These are phyloP conservation scores for Eupithecia vulgata DNA, from an alignment of 2,888 invertebrate species.

Conservation along the genomic window DNA sequence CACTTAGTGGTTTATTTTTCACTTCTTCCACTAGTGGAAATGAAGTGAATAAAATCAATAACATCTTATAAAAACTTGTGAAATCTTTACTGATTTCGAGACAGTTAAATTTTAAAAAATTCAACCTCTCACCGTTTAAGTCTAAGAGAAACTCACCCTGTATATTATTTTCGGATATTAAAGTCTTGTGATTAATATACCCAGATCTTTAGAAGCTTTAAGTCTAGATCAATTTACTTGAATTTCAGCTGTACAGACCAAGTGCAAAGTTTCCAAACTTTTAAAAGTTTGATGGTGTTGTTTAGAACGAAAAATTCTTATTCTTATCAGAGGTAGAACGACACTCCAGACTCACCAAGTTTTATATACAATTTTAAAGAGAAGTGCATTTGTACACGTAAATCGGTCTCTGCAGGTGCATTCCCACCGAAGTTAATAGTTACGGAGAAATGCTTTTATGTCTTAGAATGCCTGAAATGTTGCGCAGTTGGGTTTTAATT, in stretches of 20 bases:
- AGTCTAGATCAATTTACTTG: background rate
- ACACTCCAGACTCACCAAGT: constrained; percentile 35
- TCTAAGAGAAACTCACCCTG: too few relatives aligned
- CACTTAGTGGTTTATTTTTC: too few relatives aligned
- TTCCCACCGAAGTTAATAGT: constrained; percentile 56
- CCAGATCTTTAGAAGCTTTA: background rate
- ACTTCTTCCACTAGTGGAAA: too few relatives aligned
- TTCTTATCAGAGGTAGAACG: constrained; percentile 32
- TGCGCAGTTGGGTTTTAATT: background rate
- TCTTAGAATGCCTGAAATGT: constrained; percentile 14
- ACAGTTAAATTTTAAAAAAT: too few relatives aligned
- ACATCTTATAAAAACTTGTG: too few relatives aligned
- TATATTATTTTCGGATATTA: background rate
- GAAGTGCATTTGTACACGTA: constrained; percentile 56
- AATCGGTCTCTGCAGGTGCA: constrained; percentile 67
- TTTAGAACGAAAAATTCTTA: constrained; percentile 29
- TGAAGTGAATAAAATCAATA: too few relatives aligned
- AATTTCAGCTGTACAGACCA: background rate
- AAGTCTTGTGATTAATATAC: background rate
- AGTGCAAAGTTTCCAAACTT: constrained; percentile 12
- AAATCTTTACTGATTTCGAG: too few relatives aligned
- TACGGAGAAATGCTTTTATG: constrained; percentile 49
- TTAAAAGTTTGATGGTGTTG: constrained; percentile 23
- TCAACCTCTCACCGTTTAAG: too few relatives aligned
- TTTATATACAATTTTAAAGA: constrained; percentile 55